phyloP scores from a whole-genome alignment of 2,797 vertebrate species.

The Melanotaenia pygmaea region DNA sequence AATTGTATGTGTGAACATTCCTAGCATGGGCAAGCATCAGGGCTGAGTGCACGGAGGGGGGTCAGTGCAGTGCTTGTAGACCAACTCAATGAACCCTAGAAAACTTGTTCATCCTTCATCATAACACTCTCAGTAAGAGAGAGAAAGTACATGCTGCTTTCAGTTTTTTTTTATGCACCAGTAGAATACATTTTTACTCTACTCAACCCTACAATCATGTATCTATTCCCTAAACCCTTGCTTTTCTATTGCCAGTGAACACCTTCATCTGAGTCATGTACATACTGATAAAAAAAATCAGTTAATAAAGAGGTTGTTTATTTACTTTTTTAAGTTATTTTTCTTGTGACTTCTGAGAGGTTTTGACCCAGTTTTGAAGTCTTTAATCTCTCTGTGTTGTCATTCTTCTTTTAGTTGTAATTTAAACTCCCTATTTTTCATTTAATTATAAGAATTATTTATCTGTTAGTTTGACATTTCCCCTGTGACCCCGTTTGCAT shows the following conservation, averaged over 20 bases:
- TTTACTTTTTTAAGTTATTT: background rate
- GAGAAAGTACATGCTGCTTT: constrained; percentile 40
- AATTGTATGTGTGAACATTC: constrained; percentile 75
- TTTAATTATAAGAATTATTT: constrained; percentile 36
- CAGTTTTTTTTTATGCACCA: constrained; percentile 30
- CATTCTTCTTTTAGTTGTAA: constrained; percentile 29
- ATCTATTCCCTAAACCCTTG: constrained; percentile 46
- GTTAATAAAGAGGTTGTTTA: constrained; percentile 29
- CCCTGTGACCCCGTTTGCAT: constrained; percentile 51
- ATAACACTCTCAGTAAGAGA: constrained; percentile 67
- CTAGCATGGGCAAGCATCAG: constrained; percentile 65
- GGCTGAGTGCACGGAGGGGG: constrained; percentile 63
- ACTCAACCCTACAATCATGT: constrained; percentile 31
- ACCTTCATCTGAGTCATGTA: constrained; percentile 38
- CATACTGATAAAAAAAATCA: constrained; percentile 36
- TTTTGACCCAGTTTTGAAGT: constrained; percentile 26
- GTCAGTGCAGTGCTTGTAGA: constrained; percentile 59
- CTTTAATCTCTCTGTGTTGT: constrained; percentile 7
- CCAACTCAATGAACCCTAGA: constrained; percentile 74
- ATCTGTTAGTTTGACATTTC: constrained; percentile 50
- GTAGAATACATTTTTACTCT: constrained; percentile 50
- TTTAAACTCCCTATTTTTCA: constrained; percentile 26
- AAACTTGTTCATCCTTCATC: constrained; percentile 70
- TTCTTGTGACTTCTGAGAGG: constrained; percentile 30
- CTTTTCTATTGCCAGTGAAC: constrained; percentile 40